Conservation (phyloP, 2,113 vertebrate genomes). For the Xenopus borealis region DNA sequence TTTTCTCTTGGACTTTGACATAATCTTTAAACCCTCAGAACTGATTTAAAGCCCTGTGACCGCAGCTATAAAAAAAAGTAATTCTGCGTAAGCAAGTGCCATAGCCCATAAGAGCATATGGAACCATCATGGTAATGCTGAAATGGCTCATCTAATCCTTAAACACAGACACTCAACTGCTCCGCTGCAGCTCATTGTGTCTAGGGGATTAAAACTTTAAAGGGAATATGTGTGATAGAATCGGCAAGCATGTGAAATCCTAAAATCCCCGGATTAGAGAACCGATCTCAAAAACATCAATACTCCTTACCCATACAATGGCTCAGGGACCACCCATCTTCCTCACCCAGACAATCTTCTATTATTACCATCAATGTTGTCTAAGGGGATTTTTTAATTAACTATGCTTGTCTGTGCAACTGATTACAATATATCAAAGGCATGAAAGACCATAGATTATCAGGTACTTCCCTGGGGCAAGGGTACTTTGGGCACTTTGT, state of each 20-base stretch:
- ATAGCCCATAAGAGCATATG: too few species aligned
- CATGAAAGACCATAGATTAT: neutral
- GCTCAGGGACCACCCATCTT: constrained; percentile 4
- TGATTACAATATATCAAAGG: constrained; percentile 5
- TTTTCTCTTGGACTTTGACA: too few species aligned
- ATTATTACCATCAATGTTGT: constrained; percentile 6
- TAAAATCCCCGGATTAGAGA: constrained; percentile 17
- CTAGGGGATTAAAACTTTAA: constrained; percentile 30
- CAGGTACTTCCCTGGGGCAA: too few species aligned
- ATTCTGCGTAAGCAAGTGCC: too few species aligned
- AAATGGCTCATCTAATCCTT: neutral
- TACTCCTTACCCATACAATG: constrained; percentile 32
- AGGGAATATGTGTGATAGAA: constrained; percentile 3
- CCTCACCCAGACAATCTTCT: constrained; percentile 19
- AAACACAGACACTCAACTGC: neutral
- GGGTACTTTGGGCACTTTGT: too few species aligned
- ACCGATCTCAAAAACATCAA: constrained; percentile 2
- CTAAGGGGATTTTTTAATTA: constrained; percentile 26
- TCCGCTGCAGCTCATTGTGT: constrained; percentile 5
- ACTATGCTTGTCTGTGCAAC: neutral
- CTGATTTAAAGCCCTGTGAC: too few species aligned
- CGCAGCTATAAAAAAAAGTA: too few species aligned
- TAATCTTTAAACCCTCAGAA: too few species aligned
- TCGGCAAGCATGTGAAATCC: neutral
- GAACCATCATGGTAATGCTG: too few species aligned